Base-by-base conservation (phyloP, 2,797 vertebrate genomes). In the Oreochromis mossambicus region DNA sequence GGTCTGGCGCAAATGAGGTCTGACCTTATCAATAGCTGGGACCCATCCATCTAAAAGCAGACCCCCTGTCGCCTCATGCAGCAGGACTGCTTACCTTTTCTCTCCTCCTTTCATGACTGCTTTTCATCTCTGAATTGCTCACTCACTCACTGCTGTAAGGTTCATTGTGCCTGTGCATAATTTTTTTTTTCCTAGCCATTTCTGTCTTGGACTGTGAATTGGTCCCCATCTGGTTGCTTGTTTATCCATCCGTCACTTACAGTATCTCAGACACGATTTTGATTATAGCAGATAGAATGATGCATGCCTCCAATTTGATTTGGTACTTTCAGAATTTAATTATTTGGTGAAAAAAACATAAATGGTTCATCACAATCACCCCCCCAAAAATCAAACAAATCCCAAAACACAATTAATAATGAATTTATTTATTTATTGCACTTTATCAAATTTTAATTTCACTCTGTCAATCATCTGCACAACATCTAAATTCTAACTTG, bases 1-100 rank as follows among this genome's bases (percentile, higher is more conserved):
- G 95, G 96, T 96, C 96, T 97, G 89, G 94, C 91, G 95, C 93
- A 97, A 96, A 97, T 97, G 95, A 95, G 96, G 96, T 95, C 93
- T 77, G 95, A 97, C 97, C 98, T 98, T 98, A 97, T 97, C 96
- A 97, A 95, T 97, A 95, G 94, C 91, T 90, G 91, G 90, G 95
- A 93, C 96, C 96, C 96, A 97, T 97, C 97, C 96, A 96, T 98
- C 97, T 97, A 94, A 91, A 94, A 81, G 92, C 90, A 88, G 83
- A 93, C 93, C 94, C 94, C 91, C 89, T 91, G 93, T 92, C 90
- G 80, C 56, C 89, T 88, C 41, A 66, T 88, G 91, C 92, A 61
- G 91, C 92, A 95, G 80, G 82, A 89, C 88, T 81, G 83, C 87
- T 95, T 91, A 78, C 89, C 63, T 68, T 61, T 46, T 38, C 36